Evolutionary conservation across 2,113 vertebrate genomes (phyloP).

Genomic region (Pyxicephalus adspersus): DNA sequence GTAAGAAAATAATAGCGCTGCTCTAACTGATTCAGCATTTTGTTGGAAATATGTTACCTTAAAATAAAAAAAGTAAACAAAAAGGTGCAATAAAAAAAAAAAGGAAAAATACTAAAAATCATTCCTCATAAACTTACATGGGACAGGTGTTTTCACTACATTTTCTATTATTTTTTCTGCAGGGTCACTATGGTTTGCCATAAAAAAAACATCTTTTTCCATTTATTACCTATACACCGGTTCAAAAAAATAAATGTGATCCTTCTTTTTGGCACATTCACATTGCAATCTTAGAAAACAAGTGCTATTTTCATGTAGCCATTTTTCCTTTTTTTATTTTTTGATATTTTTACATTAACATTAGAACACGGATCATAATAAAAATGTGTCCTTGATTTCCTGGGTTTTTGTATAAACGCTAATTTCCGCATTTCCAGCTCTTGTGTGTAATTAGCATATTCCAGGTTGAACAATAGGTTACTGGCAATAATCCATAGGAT

Average conservation of each 20-base stretch:
- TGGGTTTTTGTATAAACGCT: background rate
- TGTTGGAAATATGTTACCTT: background rate
- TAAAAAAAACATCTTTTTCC: background rate
- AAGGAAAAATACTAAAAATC: no score
- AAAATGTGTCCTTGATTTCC: constrained; percentile 21
- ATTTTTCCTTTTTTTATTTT: constrained; percentile 3
- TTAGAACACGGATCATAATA: constrained; percentile 34
- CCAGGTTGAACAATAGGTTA: constrained; percentile 22
- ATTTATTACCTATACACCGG: background rate
- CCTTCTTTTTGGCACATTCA: constrained; percentile 22
- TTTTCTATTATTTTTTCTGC: no score
- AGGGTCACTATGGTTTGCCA: background rate
- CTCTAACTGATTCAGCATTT: background rate
- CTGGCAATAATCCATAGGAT: background rate
- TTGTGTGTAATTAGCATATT: background rate
- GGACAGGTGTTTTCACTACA: no score
- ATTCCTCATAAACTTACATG: no score
- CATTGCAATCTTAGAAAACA: constrained; percentile 8
- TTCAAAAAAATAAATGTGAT: background rate
- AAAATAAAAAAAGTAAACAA: background rate
- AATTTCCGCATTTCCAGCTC: background rate
- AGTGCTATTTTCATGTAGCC: constrained; percentile 34
- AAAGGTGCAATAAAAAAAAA: no score
- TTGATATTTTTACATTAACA: constrained; percentile 20
- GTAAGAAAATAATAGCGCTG: background rate